Percentiles rank a stretch among this genome's conserved stretches.
These are phyloP conservation scores for Mya arenaria DNA, from an alignment of 1,140 invertebrate genomes.

Conservation along the genomic window DNA sequence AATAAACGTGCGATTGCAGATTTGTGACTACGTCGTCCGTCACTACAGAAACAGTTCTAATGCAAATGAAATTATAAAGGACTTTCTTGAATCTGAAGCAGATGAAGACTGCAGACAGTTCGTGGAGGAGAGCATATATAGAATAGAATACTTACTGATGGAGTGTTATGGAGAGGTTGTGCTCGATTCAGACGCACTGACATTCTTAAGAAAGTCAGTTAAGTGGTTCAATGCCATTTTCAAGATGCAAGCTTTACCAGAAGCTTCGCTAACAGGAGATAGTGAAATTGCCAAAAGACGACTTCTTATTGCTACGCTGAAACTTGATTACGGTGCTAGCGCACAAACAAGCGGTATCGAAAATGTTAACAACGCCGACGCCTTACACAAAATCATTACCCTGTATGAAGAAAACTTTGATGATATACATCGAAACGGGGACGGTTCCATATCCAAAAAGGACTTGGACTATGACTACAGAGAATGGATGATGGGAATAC, in stretches of 20 bases:
- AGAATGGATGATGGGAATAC: constrained; percentile 48
- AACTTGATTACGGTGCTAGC: constrained; percentile 36
- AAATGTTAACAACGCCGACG: constrained; percentile 25
- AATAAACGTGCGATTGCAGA: constrained; percentile 54
- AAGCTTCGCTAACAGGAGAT: constrained; percentile 8
- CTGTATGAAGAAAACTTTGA: constrained; percentile 55
- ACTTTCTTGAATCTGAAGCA: constrained; percentile 20
- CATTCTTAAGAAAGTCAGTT: constrained; percentile 18
- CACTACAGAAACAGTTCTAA: constrained; percentile 12
- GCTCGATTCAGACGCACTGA: constrained; percentile 31
- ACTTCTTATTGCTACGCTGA: constrained; percentile 48
- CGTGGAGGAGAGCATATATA: constrained; percentile 38
- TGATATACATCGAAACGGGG: background rate
- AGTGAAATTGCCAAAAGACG: constrained; percentile 29
- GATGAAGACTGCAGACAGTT: constrained; percentile 25
- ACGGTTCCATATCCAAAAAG: constrained; percentile 26
- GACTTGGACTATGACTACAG: constrained; percentile 45
- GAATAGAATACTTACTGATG: constrained; percentile 49
- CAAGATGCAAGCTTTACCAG: constrained; percentile 12
- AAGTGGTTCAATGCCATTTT: constrained; percentile 57
- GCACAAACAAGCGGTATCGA: constrained; percentile 33
- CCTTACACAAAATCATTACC: constrained; percentile 39
- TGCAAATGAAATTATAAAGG: constrained; percentile 17
- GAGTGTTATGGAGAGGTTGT: constrained; percentile 48
- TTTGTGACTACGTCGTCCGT: constrained; percentile 57